Conservation (phyloP, 2,888 invertebrate species). For the Dolomedes plantarius region DNA sequence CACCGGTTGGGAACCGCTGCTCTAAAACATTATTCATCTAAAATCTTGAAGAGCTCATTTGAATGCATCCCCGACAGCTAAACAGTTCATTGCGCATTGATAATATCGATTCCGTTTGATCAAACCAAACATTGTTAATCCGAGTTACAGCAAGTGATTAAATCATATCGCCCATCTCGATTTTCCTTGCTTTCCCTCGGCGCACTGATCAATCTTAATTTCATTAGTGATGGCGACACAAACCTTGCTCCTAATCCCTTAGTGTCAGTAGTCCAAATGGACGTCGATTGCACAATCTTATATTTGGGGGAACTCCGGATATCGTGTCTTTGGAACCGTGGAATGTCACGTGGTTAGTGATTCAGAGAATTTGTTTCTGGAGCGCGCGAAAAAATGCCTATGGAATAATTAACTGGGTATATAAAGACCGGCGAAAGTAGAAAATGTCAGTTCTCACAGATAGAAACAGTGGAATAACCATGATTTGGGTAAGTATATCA, state of each 20-base stretch:
- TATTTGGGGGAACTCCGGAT: background rate
- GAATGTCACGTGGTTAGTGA: background rate
- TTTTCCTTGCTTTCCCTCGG: background rate
- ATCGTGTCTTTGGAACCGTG: conserved; percentile 8
- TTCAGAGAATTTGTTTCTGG: conserved; percentile 10
- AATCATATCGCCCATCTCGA: background rate
- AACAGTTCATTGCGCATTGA: too few species aligned
- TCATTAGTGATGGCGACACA: background rate
- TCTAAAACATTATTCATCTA: too few species aligned
- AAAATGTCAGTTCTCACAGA: background rate
- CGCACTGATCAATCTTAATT: background rate
- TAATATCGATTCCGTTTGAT: too few species aligned
- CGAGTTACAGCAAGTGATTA: too few species aligned
- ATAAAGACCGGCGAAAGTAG: background rate
- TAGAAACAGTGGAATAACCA: background rate
- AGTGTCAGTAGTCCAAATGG: background rate
- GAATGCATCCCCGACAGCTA: too few species aligned
- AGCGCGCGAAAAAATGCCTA: background rate
- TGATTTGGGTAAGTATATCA: background rate
- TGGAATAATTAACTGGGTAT: background rate
- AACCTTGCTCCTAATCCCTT: background rate
- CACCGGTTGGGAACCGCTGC: too few species aligned
- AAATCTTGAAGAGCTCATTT: too few species aligned
- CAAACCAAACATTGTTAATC: too few species aligned
- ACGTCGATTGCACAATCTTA: background rate